Conservation (phyloP, 2,113 vertebrate genomes). For the Pitta sordida region DNA sequence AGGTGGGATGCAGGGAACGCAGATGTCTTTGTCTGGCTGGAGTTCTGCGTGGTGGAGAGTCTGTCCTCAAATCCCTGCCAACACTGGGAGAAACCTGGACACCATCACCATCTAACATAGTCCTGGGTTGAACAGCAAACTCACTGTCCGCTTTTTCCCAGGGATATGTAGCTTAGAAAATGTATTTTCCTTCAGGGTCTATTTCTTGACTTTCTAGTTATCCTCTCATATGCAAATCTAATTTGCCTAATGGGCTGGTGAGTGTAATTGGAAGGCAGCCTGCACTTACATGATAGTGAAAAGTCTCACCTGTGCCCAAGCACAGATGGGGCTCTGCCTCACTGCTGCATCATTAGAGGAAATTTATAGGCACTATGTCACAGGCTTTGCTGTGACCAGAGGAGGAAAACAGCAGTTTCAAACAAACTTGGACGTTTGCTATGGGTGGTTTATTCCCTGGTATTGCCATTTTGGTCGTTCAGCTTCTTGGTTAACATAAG, state of each 20-base stretch:
- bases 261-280: slow-evolving; percentile 58
- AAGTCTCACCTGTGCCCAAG: slow-evolving; percentile 52
- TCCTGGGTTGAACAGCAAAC: not conserved
- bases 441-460: not conserved
- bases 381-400: not conserved
- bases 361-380: slow-evolving; percentile 3
- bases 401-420: not conserved
- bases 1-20: not conserved
- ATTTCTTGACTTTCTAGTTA: slow-evolving; percentile 38
- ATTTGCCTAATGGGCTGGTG: slow-evolving; percentile 59
- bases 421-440: not conserved
- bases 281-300: not conserved
- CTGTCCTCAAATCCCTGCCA: not conserved
- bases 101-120: not conserved
- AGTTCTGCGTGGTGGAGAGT: not conserved
- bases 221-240: slow-evolving; percentile 24
- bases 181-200: not conserved
- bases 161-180: not conserved
- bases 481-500: fast-evolving
- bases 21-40: not conserved
- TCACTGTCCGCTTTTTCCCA: not conserved
- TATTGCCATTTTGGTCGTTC: not conserved
- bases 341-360: not conserved
- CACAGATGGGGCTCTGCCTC: slow-evolving; percentile 38
- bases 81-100: not conserved